phyloP scores from a whole-genome alignment of 2,797 vertebrate species.

The Halcyon chelicuti region DNA sequence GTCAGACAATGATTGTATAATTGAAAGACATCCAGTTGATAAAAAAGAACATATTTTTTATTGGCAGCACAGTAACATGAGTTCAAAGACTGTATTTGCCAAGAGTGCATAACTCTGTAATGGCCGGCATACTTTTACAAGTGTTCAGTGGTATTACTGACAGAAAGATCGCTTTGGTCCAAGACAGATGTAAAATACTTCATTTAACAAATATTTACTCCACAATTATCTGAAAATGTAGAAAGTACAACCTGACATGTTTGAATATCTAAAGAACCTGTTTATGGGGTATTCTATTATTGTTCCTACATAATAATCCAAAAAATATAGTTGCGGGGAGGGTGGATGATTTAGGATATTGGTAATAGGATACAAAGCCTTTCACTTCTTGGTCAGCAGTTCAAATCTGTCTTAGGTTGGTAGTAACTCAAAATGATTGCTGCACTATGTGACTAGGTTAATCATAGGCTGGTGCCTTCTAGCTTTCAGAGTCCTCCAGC shows the following conservation, averaged over 20 bases:
- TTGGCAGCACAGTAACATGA: conserved; percentile 71
- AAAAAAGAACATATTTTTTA: conserved; percentile 75
- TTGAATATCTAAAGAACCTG: conserved; percentile 73
- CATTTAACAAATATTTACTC: conserved; percentile 76
- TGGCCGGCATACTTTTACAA: conserved; percentile 77
- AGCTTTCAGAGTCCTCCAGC: neutral
- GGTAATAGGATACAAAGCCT: conserved; percentile 62
- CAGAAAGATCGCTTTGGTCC: conserved; percentile 70
- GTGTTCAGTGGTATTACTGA: conserved; percentile 78
- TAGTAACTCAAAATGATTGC: conserved; percentile 28
- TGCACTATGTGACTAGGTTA: neutral
- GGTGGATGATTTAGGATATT: conserved; percentile 63
- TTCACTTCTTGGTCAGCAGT: conserved; percentile 62
- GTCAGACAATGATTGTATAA: conserved; percentile 72
- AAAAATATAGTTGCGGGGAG: conserved; percentile 56
- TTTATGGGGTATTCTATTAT: conserved; percentile 69
- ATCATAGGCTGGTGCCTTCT: neutral
- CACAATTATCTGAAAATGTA: conserved; percentile 76
- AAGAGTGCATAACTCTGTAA: conserved; percentile 78
- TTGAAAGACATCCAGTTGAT: conserved; percentile 77
- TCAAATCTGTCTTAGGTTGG: conserved; percentile 35
- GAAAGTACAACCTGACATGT: conserved; percentile 76
- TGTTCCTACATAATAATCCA: conserved; percentile 67
- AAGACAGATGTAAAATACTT: conserved; percentile 79
- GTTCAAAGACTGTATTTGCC: conserved; percentile 76